A percentile compares a stretch with the other conserved stretches of the same genome.
Evolutionary conservation across 2,888 invertebrate species (phyloP).

Genomic region (Noctua janthe): DNA sequence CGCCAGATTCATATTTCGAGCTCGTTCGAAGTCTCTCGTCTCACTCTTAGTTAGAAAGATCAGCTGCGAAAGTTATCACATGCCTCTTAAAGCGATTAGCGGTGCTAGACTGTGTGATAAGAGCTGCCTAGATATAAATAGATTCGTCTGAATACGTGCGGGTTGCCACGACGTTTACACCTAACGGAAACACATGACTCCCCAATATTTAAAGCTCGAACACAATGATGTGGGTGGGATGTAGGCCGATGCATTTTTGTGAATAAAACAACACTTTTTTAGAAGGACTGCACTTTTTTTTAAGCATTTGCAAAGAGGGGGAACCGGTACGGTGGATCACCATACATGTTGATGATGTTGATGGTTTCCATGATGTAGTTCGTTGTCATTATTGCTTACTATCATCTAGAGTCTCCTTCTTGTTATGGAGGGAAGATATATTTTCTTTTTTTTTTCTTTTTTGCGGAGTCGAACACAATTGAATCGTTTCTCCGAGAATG

Average conservation of each 20-base stretch:
- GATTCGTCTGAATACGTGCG: constrained; percentile 40
- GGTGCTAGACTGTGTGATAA: constrained; percentile 32
- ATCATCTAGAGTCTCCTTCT: background rate
- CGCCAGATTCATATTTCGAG: background rate
- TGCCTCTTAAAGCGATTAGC: constrained; percentile 15
- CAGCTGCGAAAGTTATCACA: constrained; percentile 21
- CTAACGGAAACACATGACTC: constrained; percentile 37
- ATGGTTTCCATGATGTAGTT: background rate
- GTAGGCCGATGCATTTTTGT: constrained; percentile 14
- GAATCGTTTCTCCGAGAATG: background rate
- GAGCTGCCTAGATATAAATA: constrained; percentile 34
- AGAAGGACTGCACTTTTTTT: background rate
- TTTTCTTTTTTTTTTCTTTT: background rate
- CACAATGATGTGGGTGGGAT: constrained; percentile 7
- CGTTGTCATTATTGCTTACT: background rate
- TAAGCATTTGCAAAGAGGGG: background rate
- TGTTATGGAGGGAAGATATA: background rate
- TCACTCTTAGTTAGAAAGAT: background rate
- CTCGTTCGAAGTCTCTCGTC: background rate
- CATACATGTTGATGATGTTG: background rate
- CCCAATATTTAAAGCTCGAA: constrained; percentile 41
- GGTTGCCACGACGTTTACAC: constrained; percentile 31
- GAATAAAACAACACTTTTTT: background rate
- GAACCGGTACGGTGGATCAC: background rate
- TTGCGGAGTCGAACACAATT: background rate